Base-by-base conservation (phyloP, 2,797 vertebrate species). In the Brotula barbata region DNA sequence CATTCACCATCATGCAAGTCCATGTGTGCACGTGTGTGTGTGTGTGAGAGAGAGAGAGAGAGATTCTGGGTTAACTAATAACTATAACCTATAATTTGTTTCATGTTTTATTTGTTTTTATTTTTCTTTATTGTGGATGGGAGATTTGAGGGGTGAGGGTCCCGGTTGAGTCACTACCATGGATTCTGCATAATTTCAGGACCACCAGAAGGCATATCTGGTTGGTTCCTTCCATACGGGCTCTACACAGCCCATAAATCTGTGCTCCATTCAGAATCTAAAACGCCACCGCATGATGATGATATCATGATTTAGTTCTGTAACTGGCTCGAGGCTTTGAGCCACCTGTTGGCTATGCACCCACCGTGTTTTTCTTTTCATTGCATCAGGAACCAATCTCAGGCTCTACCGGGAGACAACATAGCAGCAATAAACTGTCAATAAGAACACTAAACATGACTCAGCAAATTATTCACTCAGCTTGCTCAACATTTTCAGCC, bases 351-450 rank as follows among this genome's bases (percentile, higher is more conserved):
- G 9, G 34, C 9, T 12, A 36, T 10, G 34, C 34, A 6, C 40
- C 20, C 34, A 60, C 40, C 58, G 49, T 60, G 42, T 60, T 61
- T 64, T 69, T 66, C 43, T 61, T 71, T 45, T 58, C 57, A 21
- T 75, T 78, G 73, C 71, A 69, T 81, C 68, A 77, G 80, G 77
- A 84, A 75, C 57, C 42, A 58, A 73, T 63, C 77, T 85, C 77
- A 81, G 81, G 77, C 61, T 81, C 51, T 62, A 57, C 72, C 78
- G 80, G 74, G 76, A 81, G 66, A 78, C 67, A 66, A 72, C 77
- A 59, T 51, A 46, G 69, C 52, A 77, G 52, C 77, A 85, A 85
- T 87, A 88, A 87, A 86, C 52, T 73, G 74, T 75, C 55, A 37
- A 13, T 13, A 14, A 60, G 44, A 64, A 33, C 52, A 51, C 11